A percentile compares a stretch with the other conserved stretches of the same genome.
Evolutionary conservation across 2,797 vertebrate genomes (phyloP).

Genomic region (Pangasius sanitwongsei): DNA sequence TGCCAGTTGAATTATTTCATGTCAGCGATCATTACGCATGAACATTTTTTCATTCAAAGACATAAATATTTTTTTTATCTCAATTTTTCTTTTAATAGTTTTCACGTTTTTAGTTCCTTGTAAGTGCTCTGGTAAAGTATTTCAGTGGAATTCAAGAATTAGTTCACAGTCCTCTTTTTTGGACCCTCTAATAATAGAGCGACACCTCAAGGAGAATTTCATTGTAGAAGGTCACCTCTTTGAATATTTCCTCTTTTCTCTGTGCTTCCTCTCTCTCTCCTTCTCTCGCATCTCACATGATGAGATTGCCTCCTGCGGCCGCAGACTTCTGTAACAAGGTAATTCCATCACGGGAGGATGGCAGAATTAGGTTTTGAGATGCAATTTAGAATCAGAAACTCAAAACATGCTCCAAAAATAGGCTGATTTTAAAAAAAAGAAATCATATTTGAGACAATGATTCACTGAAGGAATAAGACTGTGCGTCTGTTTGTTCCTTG

Average conservation of each 20-base stretch:
- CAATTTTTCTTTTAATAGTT: neutral
- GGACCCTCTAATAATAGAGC: neutral
- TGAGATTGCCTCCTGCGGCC: neutral
- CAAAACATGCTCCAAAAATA: slow-evolving; percentile 30
- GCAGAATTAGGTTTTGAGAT: slow-evolving; percentile 7
- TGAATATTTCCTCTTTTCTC: neutral
- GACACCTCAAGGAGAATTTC: slow-evolving; percentile 6
- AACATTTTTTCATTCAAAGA: neutral
- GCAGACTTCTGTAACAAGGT: slow-evolving; percentile 2
- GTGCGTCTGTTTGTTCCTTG: neutral
- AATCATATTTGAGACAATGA: neutral
- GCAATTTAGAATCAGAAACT: slow-evolving; percentile 23
- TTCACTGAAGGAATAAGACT: neutral
- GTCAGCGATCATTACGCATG: neutral
- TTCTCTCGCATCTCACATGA: neutral
- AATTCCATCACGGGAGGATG: slow-evolving; percentile 17
- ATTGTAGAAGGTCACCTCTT: slow-evolving; percentile 8
- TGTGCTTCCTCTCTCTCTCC: neutral
- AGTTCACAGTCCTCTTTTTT: neutral
- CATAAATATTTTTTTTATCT: neutral
- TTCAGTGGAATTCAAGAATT: slow-evolving; percentile 1
- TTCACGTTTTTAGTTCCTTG: neutral
- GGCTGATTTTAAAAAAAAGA: neutral
- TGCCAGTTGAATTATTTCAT: neutral
- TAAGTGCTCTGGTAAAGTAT: neutral